Evolutionary conservation across 2,113 vertebrate genomes (phyloP).

Genomic region (Lichenostomus cassidix): DNA sequence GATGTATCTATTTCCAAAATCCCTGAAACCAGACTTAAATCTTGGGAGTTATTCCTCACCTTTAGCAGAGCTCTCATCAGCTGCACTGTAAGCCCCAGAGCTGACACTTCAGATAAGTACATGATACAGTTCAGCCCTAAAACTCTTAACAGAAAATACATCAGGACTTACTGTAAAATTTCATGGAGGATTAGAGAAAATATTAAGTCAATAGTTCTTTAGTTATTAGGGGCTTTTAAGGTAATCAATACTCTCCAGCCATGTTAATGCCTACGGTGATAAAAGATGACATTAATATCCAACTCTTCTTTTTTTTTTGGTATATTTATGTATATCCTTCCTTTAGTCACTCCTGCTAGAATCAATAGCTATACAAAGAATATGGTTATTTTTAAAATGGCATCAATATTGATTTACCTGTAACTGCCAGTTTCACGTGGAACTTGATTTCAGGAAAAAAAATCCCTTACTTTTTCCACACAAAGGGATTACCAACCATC

Average conservation of each 20-base stretch:
- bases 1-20: not conserved
- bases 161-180: conserved; percentile 54
- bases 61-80: not conserved
- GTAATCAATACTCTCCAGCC: conserved; percentile 59
- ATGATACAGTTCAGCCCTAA: conserved; percentile 40
- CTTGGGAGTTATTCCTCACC: not conserved
- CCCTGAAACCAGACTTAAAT: conserved; percentile 6
- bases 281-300: not conserved
- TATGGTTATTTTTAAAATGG: not conserved
- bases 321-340: not conserved
- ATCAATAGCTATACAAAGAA: not conserved
- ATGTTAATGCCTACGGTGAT: conserved; percentile 1
- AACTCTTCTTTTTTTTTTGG: not conserved
- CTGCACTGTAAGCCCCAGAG: not conserved
- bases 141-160: conserved; percentile 46
- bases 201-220: conserved; percentile 48
- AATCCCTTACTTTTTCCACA: not conserved
- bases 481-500: not conserved
- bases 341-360: not conserved
- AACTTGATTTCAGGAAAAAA: not conserved
- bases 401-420: not conserved
- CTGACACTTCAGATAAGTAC: not conserved
- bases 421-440: not conserved
- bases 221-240: conserved; percentile 53
- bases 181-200: conserved; percentile 46